Conservation (phyloP, 2,888 invertebrate genomes). For the Dendrolimus houi region DNA sequence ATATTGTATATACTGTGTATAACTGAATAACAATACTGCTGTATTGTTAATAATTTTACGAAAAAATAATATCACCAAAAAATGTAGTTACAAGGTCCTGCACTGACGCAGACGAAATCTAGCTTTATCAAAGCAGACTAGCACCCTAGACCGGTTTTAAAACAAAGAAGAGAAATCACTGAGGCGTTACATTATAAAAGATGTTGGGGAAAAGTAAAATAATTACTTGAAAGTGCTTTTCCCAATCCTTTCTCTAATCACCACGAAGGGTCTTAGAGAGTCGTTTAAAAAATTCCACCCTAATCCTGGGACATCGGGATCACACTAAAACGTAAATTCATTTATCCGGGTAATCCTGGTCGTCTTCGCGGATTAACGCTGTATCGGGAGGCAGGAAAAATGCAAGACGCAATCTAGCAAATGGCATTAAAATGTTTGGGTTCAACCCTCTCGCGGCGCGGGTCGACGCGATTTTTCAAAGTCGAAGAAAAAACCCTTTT, state of each 20-base stretch:
- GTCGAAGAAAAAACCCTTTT: conserved; percentile 68
- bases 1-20: too few relatives aligned
- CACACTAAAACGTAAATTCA: conserved; percentile 71
- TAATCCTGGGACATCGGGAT: conserved; percentile 63
- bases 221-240: conserved; percentile 64
- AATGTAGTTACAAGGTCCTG: too few relatives aligned
- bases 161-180: conserved; percentile 32
- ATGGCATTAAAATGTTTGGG: conserved; percentile 76
- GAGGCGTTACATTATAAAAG: conserved; percentile 29
- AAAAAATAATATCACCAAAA: too few relatives aligned
- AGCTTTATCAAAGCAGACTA: neutral
- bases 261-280: conserved; percentile 42
- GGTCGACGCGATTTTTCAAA: conserved; percentile 65
- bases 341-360: conserved; percentile 64
- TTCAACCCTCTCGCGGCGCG: conserved; percentile 65
- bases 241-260: conserved; percentile 63
- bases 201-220: conserved; percentile 60
- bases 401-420: conserved; percentile 75
- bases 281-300: conserved; percentile 62
- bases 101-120: too few relatives aligned
- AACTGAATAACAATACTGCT: too few relatives aligned
- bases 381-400: conserved; percentile 59
- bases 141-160: conserved; percentile 6
- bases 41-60: too few relatives aligned
- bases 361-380: conserved; percentile 72